These are phyloP conservation scores for Babylonia areolata DNA, from an alignment of 1,140 invertebrate species.

Conservation along the genomic window DNA sequence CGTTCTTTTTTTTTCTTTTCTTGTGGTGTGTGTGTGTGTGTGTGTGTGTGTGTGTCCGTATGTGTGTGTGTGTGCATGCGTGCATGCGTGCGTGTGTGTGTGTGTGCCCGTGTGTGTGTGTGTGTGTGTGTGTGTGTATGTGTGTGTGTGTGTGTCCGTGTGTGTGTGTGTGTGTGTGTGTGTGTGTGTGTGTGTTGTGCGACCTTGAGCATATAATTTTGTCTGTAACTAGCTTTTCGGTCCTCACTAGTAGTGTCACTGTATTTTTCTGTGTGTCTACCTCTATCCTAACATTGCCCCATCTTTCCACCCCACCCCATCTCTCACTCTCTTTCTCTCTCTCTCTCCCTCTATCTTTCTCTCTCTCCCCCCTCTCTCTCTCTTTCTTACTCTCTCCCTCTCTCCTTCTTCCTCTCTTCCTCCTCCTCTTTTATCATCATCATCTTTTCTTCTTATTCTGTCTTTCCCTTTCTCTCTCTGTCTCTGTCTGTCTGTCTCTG, in stretches of 20 bases:
- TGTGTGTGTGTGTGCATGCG: neutral
- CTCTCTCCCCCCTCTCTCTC: neutral
- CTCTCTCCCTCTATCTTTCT: neutral
- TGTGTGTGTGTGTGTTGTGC: too few species aligned
- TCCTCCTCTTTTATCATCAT: neutral
- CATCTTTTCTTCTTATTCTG: neutral
- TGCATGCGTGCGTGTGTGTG: neutral
- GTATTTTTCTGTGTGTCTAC: neutral
- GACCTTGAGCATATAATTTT: too few species aligned
- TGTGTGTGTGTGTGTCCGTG: too few species aligned
- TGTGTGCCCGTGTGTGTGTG: neutral
- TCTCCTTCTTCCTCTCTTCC: neutral
- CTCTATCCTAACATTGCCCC: neutral
- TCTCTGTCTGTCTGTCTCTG: neutral
- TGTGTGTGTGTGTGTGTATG: too few species aligned
- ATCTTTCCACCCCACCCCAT: neutral
- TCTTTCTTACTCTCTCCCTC: neutral
- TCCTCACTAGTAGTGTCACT: too few species aligned
- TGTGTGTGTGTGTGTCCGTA: neutral
- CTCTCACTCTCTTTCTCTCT: neutral
- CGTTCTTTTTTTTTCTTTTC: too few species aligned
- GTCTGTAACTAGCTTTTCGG: too few species aligned
- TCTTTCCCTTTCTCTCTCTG: neutral
- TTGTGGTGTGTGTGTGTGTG: neutral
- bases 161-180: too few species aligned